Base-by-base conservation (phyloP, 2,113 vertebrate genomes). In the Oryzias curvinotus region DNA sequence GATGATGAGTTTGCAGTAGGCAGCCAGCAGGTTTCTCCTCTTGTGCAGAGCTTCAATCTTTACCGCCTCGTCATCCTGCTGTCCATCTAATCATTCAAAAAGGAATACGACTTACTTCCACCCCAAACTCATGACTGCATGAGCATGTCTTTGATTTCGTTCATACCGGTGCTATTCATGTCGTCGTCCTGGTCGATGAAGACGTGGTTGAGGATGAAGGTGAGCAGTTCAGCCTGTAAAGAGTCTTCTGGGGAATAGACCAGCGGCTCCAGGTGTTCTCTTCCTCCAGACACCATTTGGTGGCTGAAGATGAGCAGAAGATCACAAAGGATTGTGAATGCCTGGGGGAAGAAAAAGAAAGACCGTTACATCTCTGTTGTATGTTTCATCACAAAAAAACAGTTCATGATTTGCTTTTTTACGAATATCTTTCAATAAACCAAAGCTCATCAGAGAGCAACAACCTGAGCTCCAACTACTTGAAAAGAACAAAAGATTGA, bases 181-280 rank as follows among this genome's bases (percentile, higher is more conserved):
- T 99, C 97, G 66, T 98, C 97, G 70, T 99, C 97, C 85, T 98
- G 97, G 85, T 99, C 97, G 75, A 99, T 98, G 90, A 98, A 99
- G 76, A 99, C 96, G 60, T 98, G 96, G 91, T 98, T 96, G 56
- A 98, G 91, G 92, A 99, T 96, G 82, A 99, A 99, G 89, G 95
- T 95, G 75, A 99, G 93, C 53, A 99, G 90, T 78, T 99, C 97
- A 23, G 94, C 92, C 65, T 98, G 96, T 80, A 99, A 88, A 13
- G 96, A 96, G 77, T 96, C 96, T 87, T 99, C 97, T 45, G 97
- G 94, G 71, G 92, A 94, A 76, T 98, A 98, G 84, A 98, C 94
- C 79, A 99, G 91, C 1, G 95, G 95, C 77, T 98, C 96, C 91
- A 99, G 90, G 87, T 93, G 92, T 77, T 99, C 97, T 81, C 96